Evolutionary conservation across 2,888 invertebrate species (phyloP), one percentile per base, ranked within the genome.

Genomic region (Drosophila percnosoma): DNA sequence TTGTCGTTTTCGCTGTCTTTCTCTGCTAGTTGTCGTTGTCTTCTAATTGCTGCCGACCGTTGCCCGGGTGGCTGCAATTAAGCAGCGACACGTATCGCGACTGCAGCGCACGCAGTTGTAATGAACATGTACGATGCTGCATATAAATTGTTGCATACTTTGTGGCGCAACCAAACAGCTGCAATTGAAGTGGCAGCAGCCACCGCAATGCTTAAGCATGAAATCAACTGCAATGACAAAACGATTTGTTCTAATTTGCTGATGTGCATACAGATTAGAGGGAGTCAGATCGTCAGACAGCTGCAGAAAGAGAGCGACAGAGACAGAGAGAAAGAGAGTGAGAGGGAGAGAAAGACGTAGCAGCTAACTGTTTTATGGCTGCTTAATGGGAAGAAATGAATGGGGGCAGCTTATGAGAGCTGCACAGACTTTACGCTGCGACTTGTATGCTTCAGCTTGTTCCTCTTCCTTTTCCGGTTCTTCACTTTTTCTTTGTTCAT

Each of bases 201-300:
- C 21, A 13, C 21, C 21, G 49, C 68, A 61, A 68, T 70, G 61
- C 71, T 84, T 73, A 38, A 80, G 54, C 70, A 65, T 60, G 58
- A 87, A 87, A 81, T 87, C 89, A 85, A 78, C 83, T 85, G 87
- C 81, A 81, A 73, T 76, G 72, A 57, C 71, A 70, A 72, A 83
- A 63, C 74, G 77, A 83, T 81, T 83, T 83, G 75, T 79, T 81
- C 79, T 89, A 87, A 87, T 89, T 80, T 80, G 73, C 76, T 75
- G 81, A 74, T 83, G 78, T 80, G 83, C 87, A 89, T 87, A 83
- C 85, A 85, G 72, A 89, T 85, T 81, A 77, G 65, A 63, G 38
- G 8, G 34, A 34, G 55, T 15, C 21, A 48, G 48, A 42, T 18
- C 42, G 40, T 1, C 18, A 55, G 24, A 48, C 4, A 33, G 38